Evolutionary conservation across 92 coral and sea anemone genomes (phyloP), one percentile per base, ranked within the genome.

Genomic region (Scolanthus callimorphus): DNA sequence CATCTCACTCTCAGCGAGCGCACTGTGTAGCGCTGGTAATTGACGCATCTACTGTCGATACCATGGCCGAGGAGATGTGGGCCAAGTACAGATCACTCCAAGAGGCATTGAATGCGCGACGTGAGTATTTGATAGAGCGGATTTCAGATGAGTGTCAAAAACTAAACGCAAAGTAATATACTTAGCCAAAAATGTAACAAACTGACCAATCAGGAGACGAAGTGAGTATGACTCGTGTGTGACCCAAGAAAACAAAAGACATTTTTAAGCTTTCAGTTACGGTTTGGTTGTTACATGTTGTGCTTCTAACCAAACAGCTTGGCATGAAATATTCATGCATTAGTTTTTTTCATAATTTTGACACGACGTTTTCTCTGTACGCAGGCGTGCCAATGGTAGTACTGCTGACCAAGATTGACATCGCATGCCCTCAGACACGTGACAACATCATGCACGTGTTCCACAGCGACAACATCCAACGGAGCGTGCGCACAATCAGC

Each of bases 1-100:
- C 82, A 26, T 28, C 55, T 11, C 63, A 53, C 51, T 65, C 82
- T 24, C 62, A 65, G n/a, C 57, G 51, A 30, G 67, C 67, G 52
- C 75, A 76, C 57, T 76, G 82, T 23, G 82, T 60, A n/a, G 82
- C 82, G 3, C 2, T 76, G 6, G 82, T 67, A 2, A 66, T 76
- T 11, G 82, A 76, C 15, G 73, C 75, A 13, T 48, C 82, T 23
- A 66, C 56, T 3, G 69, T 67, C 1, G 57, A 57, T 2, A 25
- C 15, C 31, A 48, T 76, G 57, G 17, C 22, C 0, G 68, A 58
- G 30, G 67, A 54, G 1, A 28, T 76, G 41, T 76, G 82, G 82
- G 39, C 26, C 4, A 76, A 65, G 49, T 47, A 27, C 67, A 68
- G 60, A 49, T 8, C 21, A 38, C 46, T 76, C 11, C 82, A 76